Percentiles rank a stretch among this genome's conserved stretches.
Evolutionary conservation across 2,113 vertebrate species (phyloP).

Genomic region (Cyprinus carpio): DNA sequence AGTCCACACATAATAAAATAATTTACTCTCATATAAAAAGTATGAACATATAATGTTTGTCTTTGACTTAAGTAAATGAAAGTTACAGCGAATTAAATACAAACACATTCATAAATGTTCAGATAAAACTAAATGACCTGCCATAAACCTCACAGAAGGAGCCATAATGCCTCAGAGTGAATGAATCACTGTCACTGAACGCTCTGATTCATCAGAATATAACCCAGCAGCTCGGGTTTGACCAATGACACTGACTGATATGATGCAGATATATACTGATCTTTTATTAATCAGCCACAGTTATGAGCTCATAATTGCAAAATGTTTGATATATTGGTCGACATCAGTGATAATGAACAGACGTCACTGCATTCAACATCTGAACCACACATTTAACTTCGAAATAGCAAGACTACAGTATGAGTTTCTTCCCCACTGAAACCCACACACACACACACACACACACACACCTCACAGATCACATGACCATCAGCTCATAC

Average conservation of each 20-base stretch:
- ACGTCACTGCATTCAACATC: background rate
- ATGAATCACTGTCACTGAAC: background rate
- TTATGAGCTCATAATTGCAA: background rate
- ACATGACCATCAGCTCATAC: background rate
- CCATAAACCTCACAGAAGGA: background rate
- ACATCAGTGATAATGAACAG: background rate
- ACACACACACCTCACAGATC: slow-evolving; percentile 16
- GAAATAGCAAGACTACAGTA: background rate
- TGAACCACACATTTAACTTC: background rate
- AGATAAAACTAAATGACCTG: background rate
- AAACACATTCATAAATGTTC: background rate
- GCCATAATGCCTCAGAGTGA: background rate
- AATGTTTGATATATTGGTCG: background rate
- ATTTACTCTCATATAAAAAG: background rate
- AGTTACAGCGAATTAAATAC: background rate
- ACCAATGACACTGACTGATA: background rate
- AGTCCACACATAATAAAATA: background rate
- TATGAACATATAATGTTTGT: background rate
- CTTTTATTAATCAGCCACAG: background rate
- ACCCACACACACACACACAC: slow-evolving; percentile 5
- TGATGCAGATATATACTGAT: background rate
- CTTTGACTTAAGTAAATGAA: background rate
- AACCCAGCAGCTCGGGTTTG: background rate
- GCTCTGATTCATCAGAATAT: background rate
- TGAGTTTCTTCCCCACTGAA: slow-evolving; percentile 12